Evolutionary conservation across 2,888 invertebrate genomes (phyloP).

Genomic region (Eupithecia exiguata): DNA sequence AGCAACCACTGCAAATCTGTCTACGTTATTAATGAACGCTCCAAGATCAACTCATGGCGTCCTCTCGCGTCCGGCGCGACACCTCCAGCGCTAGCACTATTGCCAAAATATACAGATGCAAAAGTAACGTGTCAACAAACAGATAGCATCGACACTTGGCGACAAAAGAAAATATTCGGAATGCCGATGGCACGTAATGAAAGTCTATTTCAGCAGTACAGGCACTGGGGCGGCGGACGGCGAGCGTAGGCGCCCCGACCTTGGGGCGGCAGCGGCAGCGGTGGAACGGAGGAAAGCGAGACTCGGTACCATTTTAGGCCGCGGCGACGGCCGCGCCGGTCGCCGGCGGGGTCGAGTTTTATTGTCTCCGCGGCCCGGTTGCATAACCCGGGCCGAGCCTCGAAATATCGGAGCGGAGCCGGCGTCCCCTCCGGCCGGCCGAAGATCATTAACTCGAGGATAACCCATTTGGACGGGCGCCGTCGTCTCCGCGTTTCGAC

Average conservation of each 20-base stretch:
- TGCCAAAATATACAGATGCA: conserved; percentile 50
- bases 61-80: conserved; percentile 19
- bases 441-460: conserved; percentile 77
- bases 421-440: conserved; percentile 65
- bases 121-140: conserved; percentile 62
- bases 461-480: conserved; percentile 77
- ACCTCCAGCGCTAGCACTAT: conserved; percentile 58
- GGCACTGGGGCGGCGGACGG: conserved; percentile 73
- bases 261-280: conserved; percentile 69
- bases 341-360: conserved; percentile 77
- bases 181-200: conserved; percentile 74
- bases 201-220: conserved; percentile 76
- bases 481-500: conserved; percentile 71
- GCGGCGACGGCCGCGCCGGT: conserved; percentile 68
- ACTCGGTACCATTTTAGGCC: conserved; percentile 82
- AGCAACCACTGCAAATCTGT: conserved; percentile 55
- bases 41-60: conserved; percentile 43
- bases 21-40: conserved; percentile 55
- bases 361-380: conserved; percentile 77
- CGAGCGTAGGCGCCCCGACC: conserved; percentile 81
- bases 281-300: conserved; percentile 77
- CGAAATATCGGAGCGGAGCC: conserved; percentile 68
- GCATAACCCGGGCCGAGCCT: conserved; percentile 74
- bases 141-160: conserved; percentile 64
- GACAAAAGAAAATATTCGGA: conserved; percentile 76